These are phyloP conservation scores for Elaphurus davidianus DNA, from an alignment of 2,113 vertebrate species.

Conservation along the genomic window DNA sequence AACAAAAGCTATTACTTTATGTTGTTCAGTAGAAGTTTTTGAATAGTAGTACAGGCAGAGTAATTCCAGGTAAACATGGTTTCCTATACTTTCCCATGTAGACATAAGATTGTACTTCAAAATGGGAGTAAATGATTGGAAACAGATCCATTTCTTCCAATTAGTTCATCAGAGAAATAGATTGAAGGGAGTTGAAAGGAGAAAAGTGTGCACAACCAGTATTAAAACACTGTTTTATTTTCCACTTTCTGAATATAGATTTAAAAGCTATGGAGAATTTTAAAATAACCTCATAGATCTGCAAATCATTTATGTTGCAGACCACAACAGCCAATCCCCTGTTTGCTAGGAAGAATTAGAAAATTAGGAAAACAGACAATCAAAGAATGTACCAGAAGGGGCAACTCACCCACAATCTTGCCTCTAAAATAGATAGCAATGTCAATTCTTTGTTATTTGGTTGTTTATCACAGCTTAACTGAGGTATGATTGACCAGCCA, in stretches of 20 bases:
- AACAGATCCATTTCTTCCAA: constrained; percentile 15
- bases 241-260: not conserved
- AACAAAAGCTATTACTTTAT: constrained; percentile 71
- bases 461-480: not conserved
- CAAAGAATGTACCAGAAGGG: not conserved
- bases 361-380: not conserved
- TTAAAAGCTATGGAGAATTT: not conserved
- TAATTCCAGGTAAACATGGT: constrained; percentile 39
- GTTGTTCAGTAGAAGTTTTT: constrained; percentile 64
- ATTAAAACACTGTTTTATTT: not conserved
- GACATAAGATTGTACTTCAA: not conserved
- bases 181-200: not conserved
- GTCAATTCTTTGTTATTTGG: not conserved
- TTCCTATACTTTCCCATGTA: not conserved
- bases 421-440: not conserved
- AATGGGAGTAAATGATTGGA: not conserved
- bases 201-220: not conserved
- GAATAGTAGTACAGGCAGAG: constrained; percentile 44
- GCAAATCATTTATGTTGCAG: not conserved
- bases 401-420: not conserved
- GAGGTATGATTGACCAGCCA: not conserved
- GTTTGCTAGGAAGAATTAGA: not conserved
- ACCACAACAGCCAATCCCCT: not conserved
- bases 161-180: not conserved
- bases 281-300: not conserved